A percentile compares a stretch with the other conserved stretches of the same genome.
phyloP scores from a whole-genome alignment of 2,797 vertebrate species.

The Psittacula echo region DNA sequence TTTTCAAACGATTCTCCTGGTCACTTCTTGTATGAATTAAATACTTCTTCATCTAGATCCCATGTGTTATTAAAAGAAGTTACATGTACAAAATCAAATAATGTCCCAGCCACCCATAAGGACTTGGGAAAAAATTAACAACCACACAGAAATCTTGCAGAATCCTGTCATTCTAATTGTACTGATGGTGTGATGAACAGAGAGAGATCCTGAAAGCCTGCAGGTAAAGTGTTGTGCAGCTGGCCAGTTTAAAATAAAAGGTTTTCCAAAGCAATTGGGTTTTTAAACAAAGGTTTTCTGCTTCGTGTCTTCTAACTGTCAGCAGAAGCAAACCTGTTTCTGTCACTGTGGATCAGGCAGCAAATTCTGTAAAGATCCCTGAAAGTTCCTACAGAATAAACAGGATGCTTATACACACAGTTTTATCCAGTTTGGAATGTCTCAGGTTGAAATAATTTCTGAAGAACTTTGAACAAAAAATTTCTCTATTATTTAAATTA shows the following conservation, averaged over 20 bases:
- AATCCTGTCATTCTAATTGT: background rate
- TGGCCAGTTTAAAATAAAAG: background rate
- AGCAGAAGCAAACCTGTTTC: background rate
- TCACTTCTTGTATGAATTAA: background rate
- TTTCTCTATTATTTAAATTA: background rate
- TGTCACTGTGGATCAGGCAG: background rate
- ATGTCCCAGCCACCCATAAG: background rate
- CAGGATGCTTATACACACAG: background rate
- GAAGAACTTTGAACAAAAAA: background rate
- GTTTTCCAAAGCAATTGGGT: background rate
- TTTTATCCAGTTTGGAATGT: background rate
- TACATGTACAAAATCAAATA: background rate
- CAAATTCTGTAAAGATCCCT: background rate
- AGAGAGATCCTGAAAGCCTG: background rate
- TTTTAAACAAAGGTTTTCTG: background rate
- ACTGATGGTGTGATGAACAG: background rate
- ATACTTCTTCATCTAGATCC: background rate
- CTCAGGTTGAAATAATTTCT: background rate
- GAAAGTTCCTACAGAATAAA: background rate
- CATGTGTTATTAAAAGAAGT: background rate
- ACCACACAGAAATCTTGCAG: background rate
- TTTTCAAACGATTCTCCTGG: background rate
- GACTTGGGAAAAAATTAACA: background rate
- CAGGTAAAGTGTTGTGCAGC: background rate
- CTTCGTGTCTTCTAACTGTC: background rate